Base-by-base conservation (phyloP, 2,888 invertebrate species). In the Stictocephala bisonia region DNA sequence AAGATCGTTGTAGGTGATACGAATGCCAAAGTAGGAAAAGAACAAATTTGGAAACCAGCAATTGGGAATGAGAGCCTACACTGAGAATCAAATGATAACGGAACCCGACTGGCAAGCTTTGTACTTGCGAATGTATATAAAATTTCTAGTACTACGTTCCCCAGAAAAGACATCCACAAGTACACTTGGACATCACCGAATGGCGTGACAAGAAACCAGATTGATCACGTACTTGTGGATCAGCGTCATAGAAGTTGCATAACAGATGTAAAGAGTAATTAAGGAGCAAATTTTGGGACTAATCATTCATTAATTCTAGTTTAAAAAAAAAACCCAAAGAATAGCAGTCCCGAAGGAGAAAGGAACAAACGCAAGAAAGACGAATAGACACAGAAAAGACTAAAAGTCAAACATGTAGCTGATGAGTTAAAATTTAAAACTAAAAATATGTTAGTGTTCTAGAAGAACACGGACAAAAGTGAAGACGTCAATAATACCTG, bases 111-210 rank as follows among this genome's bases (percentile, higher is more conserved):
- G 40, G 18, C 35, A 20, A 64, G 67, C 29, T 70, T 75, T 69
- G 73, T 71, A 26, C 13, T 29, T 24, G 64, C 71, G 18, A 70
- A 64, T 27, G 51, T 50, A 44, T 53, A 74, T n/a, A 41, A 35
- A 35, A 58, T 75, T 35, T 41, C 29, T 26, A 74, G 48, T 24
- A 67, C 67, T 22, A 18, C 40, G 44, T 64, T 41, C 64, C 40
- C 26, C 3, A 18, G 20, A 15, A 40, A 41, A 64, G 64, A 64
- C 22, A 41, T 40, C 20, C 40, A 64, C 41, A 64, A 64, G 31
- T 20, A 22, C 7, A 73, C 73, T 4, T 73, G 75, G 75, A 15
- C 40, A 27, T 75, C 74, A 15, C 77, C 74, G 24, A 67, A 74
- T 71, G 77, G 73, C 27, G 51, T 66, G 26, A 71, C 60, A 3